Conservation (phyloP, 2,888 invertebrate species). For the Morpho helenor region DNA sequence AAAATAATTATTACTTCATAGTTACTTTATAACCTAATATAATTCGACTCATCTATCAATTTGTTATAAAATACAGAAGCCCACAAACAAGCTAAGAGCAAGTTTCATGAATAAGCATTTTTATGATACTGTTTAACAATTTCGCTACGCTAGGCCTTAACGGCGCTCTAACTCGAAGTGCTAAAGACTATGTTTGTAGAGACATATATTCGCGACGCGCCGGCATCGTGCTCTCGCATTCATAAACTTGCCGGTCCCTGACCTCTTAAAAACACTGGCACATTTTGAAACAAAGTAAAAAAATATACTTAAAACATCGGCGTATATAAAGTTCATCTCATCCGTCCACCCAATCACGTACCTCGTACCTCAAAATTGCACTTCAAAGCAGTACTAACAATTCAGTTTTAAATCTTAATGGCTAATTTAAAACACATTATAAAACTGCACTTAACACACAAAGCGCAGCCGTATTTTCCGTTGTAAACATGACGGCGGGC, state of each 20-base stretch:
- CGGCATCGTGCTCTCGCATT: slow-evolving; percentile 71
- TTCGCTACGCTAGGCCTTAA: slow-evolving; percentile 7
- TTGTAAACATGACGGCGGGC: slow-evolving; percentile 68
- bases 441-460: slow-evolving; percentile 54
- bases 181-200: slow-evolving; percentile 59
- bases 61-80: neutral
- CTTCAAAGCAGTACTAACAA: slow-evolving; percentile 34
- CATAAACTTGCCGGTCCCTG: slow-evolving; percentile 58
- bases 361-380: slow-evolving; percentile 32
- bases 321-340: slow-evolving; percentile 10
- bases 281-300: slow-evolving; percentile 36
- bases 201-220: slow-evolving; percentile 62
- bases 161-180: slow-evolving; percentile 45
- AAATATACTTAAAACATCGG: neutral
- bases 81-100: neutral
- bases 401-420: slow-evolving; percentile 44
- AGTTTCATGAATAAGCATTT: slow-evolving; percentile 3
- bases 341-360: slow-evolving; percentile 30
- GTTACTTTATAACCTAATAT: too few relatives aligned
- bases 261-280: slow-evolving; percentile 63
- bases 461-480: slow-evolving; percentile 62
- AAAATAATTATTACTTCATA: too few relatives aligned
- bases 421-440: slow-evolving; percentile 58
- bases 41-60: neutral
- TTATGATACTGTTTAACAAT: slow-evolving; percentile 9